phyloP scores from a whole-genome alignment of 2,888 invertebrate species.

The Odontomyia ornata region DNA sequence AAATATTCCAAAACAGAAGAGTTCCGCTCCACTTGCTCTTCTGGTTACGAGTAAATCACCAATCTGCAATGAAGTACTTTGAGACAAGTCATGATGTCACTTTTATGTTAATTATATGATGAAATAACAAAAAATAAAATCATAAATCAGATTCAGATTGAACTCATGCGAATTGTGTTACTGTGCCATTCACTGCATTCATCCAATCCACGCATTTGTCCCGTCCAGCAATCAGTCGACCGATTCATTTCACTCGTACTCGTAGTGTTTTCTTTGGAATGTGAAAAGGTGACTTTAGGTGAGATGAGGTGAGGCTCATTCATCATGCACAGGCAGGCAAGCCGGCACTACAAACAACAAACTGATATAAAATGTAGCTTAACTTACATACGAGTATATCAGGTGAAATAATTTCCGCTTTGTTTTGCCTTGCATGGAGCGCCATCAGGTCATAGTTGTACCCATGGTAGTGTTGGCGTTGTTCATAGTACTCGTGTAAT shows the following conservation, averaged over 20 bases:
- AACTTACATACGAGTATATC: not conserved
- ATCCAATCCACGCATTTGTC: not conserved
- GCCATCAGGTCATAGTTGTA: not conserved
- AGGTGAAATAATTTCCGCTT: constrained; percentile 8
- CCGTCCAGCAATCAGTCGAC: not conserved
- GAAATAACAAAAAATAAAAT: not conserved
- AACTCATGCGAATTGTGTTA: constrained; percentile 40
- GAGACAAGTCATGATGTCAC: no score
- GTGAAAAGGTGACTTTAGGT: constrained; percentile 1
- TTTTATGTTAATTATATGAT: not conserved
- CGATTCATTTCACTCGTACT: not conserved
- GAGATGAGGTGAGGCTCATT: constrained; percentile 4
- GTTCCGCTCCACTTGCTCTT: no score
- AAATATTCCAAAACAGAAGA: no score
- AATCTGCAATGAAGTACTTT: no score
- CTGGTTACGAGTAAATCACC: no score
- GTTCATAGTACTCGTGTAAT: not conserved
- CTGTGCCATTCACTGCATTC: constrained; percentile 29
- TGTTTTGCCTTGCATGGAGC: not conserved
- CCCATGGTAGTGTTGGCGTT: not conserved
- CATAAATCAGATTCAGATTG: constrained; percentile 20
- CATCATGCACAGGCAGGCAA: not conserved
- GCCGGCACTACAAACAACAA: not conserved
- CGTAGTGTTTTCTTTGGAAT: not conserved
- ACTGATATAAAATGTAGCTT: not conserved